Conservation (phyloP, 1,140 invertebrate genomes). For the Scaptomyza pallida region DNA sequence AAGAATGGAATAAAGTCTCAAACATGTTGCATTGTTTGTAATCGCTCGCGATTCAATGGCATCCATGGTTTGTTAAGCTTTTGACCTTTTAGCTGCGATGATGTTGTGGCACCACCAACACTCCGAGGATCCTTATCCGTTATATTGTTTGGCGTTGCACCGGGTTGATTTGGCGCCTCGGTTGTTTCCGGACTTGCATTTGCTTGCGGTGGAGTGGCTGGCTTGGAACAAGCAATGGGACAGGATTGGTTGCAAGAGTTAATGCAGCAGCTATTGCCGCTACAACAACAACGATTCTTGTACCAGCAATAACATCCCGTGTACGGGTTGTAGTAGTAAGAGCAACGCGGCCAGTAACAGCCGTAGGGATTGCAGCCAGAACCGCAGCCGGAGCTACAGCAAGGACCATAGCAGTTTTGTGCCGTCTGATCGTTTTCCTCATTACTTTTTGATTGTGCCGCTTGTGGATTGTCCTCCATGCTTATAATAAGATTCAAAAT, state of each 20-base stretch:
- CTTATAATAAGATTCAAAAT: background rate
- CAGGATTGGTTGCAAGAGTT: conserved; percentile 8
- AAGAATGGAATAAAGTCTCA: background rate
- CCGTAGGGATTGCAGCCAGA: background rate
- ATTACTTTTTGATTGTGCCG: background rate
- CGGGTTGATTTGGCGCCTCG: background rate
- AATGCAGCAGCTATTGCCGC: conserved; percentile 24
- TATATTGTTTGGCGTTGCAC: background rate
- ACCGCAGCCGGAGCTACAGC: background rate
- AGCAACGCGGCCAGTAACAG: conserved; percentile 17
- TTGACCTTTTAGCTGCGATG: conserved; percentile 4
- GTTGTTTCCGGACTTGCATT: background rate
- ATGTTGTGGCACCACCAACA: background rate
- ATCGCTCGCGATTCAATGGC: conserved; percentile 1
- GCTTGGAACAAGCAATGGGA: background rate
- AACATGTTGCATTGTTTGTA: background rate
- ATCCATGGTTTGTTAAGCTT: conserved; percentile 21
- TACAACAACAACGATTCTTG: conserved; percentile 6
- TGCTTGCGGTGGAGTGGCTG: background rate
- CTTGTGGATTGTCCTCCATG: background rate
- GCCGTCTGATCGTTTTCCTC: background rate
- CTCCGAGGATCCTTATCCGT: background rate
- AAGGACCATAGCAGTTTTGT: too few species aligned
- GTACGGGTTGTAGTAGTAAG: conserved; percentile 43
- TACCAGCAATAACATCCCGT: conserved; percentile 47